These are phyloP conservation scores for Lepidostoma basale DNA, from an alignment of 1,140 invertebrate species.

Conservation along the genomic window DNA sequence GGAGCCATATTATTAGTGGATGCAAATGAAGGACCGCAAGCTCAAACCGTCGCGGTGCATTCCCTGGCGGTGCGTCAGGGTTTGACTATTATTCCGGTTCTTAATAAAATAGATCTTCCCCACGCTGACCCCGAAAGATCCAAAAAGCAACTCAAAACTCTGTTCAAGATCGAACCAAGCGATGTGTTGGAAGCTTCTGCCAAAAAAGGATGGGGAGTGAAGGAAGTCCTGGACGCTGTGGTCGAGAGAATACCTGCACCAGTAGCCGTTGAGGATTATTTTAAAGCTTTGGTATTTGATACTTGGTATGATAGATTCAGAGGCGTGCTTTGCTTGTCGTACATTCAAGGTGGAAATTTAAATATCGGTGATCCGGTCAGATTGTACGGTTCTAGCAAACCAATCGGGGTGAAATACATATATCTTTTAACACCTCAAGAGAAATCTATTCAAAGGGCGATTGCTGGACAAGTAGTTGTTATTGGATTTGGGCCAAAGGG, in stretches of 20 bases:
- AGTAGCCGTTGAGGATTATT: slow-evolving; percentile 64
- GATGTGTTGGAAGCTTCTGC: slow-evolving; percentile 78
- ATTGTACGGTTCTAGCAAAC: slow-evolving; percentile 68
- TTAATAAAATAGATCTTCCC: slow-evolving; percentile 97
- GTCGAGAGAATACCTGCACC: slow-evolving; percentile 78
- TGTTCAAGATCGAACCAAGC: slow-evolving; percentile 82
- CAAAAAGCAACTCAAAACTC: slow-evolving; percentile 75
- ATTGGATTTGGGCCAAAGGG: slow-evolving; percentile 57
- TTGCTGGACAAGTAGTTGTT: slow-evolving; percentile 62
- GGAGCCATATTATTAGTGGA: slow-evolving; percentile 94
- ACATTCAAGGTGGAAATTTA: slow-evolving; percentile 76
- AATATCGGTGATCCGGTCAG: slow-evolving; percentile 66
- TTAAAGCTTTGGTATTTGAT: slow-evolving; percentile 89
- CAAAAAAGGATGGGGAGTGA: slow-evolving; percentile 84
- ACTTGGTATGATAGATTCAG: slow-evolving; percentile 91
- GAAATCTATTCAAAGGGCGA: slow-evolving; percentile 68
- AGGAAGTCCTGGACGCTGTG: slow-evolving; percentile 76
- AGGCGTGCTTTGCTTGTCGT: slow-evolving; percentile 83
- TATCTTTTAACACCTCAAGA: slow-evolving; percentile 83
- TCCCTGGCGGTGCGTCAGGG: slow-evolving; percentile 87
- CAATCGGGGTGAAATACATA: slow-evolving; percentile 82
- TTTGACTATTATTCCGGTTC: slow-evolving; percentile 85
- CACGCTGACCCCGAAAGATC: slow-evolving; percentile 85
- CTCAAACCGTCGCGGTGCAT: slow-evolving; percentile 97
- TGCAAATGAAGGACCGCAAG: slow-evolving; percentile 96